Conservation (phyloP, 92 coral and sea anemone species). For the Zoanthus sansibaricus region DNA sequence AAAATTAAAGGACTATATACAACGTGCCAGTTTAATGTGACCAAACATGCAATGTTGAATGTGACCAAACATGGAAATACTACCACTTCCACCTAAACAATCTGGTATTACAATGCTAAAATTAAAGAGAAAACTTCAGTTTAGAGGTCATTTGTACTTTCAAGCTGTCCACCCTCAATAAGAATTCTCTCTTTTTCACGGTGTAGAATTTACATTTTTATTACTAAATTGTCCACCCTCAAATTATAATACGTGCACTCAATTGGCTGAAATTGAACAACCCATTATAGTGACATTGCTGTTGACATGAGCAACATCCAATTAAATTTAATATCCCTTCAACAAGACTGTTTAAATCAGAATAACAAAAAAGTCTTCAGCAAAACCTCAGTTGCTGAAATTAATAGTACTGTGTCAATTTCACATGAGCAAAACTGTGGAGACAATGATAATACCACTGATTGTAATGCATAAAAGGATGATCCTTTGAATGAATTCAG, state of each 20-base stretch:
- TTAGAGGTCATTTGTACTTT: slow-evolving; percentile 48
- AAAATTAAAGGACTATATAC: too few relatives aligned
- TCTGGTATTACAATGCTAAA: slow-evolving; percentile 17
- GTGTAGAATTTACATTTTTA: too few relatives aligned
- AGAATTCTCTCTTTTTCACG: too few relatives aligned
- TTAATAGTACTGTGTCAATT: not conserved
- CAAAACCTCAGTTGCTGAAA: not conserved
- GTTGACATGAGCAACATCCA: slow-evolving; percentile 19
- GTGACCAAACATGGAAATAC: not conserved
- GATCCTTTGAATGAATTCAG: too few relatives aligned
- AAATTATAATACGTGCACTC: slow-evolving; percentile 29
- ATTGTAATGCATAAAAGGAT: too few relatives aligned
- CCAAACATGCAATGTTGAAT: not conserved
- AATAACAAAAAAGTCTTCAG: too few relatives aligned
- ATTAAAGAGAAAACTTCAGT: too few relatives aligned
- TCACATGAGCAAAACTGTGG: not conserved
- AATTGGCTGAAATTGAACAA: slow-evolving; percentile 33
- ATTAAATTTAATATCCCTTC: not conserved
- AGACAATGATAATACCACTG: slow-evolving; percentile 1
- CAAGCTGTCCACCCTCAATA: slow-evolving; percentile 56
- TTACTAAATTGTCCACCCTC: too few relatives aligned
- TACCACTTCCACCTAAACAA: slow-evolving; percentile 37
- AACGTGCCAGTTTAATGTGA: too few relatives aligned
- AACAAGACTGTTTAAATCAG: slow-evolving; percentile 23
- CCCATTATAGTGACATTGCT: slow-evolving; percentile 41